These are phyloP conservation scores for Hydractinia echinata DNA, from an alignment of 30 jellyfish, hydroid and myxozoan genomes.

Conservation along the genomic window DNA sequence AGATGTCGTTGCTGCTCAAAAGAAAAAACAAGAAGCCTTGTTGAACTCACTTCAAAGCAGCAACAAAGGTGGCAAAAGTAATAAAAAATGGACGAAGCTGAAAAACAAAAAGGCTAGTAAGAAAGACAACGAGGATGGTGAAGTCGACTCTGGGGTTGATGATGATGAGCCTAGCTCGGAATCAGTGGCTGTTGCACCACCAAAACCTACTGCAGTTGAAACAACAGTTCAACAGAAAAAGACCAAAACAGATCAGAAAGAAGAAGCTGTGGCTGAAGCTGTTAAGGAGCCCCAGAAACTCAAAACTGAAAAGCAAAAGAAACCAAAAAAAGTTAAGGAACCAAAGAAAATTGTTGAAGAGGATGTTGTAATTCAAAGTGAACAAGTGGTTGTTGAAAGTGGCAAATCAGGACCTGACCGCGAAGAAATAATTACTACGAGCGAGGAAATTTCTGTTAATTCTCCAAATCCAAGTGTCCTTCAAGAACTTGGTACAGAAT, in stretches of 20 bases:
- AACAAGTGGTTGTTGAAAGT: conserved; percentile 31
- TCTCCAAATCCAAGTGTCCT: conserved; percentile 3
- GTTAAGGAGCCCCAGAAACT: conserved; percentile 20
- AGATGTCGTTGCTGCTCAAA: conserved; percentile 94
- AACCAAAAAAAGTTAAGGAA: conserved; percentile 23
- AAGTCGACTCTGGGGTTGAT: conserved; percentile 50
- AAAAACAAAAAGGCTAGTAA: conserved; percentile 63
- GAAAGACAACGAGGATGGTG: conserved; percentile 54
- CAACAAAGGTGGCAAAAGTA: conserved; percentile 54
- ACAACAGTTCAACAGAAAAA: neutral
- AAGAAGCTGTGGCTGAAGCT: conserved; percentile 16
- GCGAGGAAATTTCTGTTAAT: neutral
- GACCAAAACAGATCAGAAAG: neutral
- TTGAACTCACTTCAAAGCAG: conserved; percentile 55
- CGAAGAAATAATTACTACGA: conserved; percentile 13
- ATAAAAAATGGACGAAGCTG: conserved; percentile 71
- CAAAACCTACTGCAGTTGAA: neutral
- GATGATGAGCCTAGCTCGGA: conserved; percentile 45
- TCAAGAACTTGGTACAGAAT: neutral
- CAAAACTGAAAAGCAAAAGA: conserved; percentile 41
- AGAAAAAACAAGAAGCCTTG: conserved; percentile 75
- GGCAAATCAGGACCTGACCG: conserved; percentile 10
- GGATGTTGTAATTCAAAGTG: conserved; percentile 38
- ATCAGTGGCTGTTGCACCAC: conserved; percentile 23
- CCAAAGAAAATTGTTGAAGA: conserved; percentile 39